Percentiles rank a stretch among this genome's conserved stretches.
Conservation (phyloP, 2,888 invertebrate genomes). For the Ditylenchus weischeri region DNA sequence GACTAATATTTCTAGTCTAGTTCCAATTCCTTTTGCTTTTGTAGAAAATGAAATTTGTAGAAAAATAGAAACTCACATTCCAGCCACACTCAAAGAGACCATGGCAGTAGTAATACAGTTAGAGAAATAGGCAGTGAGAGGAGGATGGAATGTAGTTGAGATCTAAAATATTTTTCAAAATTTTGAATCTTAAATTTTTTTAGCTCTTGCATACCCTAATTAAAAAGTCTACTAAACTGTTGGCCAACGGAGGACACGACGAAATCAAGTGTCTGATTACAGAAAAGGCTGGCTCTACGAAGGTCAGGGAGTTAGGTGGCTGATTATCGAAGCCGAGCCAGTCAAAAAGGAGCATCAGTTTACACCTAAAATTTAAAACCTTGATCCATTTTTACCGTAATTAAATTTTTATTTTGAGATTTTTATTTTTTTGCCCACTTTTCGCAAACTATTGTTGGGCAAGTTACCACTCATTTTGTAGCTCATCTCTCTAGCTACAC, state of each 20-base stretch:
- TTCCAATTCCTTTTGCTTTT: too few relatives aligned
- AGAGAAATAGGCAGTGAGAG: conserved; percentile 11
- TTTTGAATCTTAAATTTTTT: not conserved
- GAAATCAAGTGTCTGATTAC: conserved; percentile 14
- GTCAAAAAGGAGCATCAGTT: conserved; percentile 85
- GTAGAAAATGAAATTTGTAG: not conserved
- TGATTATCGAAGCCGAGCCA: conserved; percentile 87
- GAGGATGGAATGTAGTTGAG: conserved; percentile 21
- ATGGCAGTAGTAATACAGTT: conserved; percentile 23
- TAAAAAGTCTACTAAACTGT: conserved; percentile 28
- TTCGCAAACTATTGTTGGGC: too few relatives aligned
- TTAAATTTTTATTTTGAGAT: too few relatives aligned
- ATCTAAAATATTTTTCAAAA: not conserved
- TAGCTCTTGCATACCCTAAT: conserved; percentile 20
- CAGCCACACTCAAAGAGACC: conserved; percentile 12
- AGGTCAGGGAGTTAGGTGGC: conserved; percentile 55
- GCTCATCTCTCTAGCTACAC: too few relatives aligned
- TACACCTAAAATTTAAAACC: conserved; percentile 66
- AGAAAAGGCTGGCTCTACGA: conserved; percentile 25
- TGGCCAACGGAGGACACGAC: conserved; percentile 15
- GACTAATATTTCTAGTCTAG: too few relatives aligned
- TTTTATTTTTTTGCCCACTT: too few relatives aligned
- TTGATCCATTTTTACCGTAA: too few relatives aligned
- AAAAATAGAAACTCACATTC: conserved; percentile 8
- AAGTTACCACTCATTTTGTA: too few relatives aligned